Percentiles rank a stretch among this genome's conserved stretches.
Conservation (phyloP, 2,113 vertebrate genomes). For the Dasyurus viverrinus region DNA sequence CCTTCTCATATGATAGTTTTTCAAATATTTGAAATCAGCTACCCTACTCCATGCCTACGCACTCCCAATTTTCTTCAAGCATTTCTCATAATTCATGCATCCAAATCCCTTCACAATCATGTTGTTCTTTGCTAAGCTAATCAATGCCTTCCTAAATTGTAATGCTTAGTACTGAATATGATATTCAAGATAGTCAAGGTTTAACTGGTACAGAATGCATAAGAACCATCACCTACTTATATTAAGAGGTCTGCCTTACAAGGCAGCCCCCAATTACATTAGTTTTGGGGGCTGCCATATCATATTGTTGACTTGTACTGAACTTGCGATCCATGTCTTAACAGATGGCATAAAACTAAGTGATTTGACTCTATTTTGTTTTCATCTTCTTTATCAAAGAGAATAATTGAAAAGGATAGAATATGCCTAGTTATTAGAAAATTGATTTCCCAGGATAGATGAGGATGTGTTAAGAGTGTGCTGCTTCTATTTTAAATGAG, state of each 20-base stretch:
- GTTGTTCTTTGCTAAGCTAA: not conserved
- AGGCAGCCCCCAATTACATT: not conserved
- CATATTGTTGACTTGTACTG: not conserved
- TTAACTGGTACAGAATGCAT: not conserved
- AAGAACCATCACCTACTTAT: not conserved
- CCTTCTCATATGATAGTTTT: not conserved
- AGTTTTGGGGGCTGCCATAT: not conserved
- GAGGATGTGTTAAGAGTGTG: not conserved
- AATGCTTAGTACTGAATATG: not conserved
- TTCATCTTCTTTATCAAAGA: not conserved
- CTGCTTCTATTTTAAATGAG: not conserved
- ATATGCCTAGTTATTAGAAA: not conserved
- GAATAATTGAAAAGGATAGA: not conserved
- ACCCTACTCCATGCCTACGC: not conserved
- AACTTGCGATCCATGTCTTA: not conserved
- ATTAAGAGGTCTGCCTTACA: not conserved
- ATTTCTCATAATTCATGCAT: not conserved
- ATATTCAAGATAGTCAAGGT: not conserved
- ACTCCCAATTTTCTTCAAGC: not conserved
- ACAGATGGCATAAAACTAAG: not conserved
- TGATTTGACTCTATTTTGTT: not conserved
- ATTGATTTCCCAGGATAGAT: not conserved
- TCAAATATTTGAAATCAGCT: not conserved
- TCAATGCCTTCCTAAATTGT: not conserved
- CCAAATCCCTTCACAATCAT: not conserved